phyloP scores from a whole-genome alignment of 64 coral and sea anemone species.

The Dendrophyllia cribrosa region DNA sequence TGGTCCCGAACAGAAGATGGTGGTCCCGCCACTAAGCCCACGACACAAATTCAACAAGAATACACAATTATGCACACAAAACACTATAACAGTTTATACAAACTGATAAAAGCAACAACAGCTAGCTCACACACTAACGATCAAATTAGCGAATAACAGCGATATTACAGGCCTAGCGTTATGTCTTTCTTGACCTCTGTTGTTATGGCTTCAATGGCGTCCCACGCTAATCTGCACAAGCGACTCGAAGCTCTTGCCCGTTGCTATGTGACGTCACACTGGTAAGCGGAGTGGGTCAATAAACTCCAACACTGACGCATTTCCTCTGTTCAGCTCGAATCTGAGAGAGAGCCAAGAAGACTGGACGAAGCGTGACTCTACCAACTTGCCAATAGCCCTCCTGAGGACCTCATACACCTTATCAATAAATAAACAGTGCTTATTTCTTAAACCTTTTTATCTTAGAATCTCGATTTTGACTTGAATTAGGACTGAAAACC shows the following conservation, averaged over 20 bases:
- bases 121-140: neutral
- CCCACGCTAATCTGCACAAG: neutral
- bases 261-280: too few relatives aligned
- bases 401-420: too few relatives aligned
- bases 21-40: neutral
- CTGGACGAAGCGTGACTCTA: too few relatives aligned
- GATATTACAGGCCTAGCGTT: neutral
- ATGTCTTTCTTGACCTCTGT: neutral
- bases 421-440: too few relatives aligned
- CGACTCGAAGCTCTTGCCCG: neutral
- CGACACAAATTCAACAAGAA: neutral
- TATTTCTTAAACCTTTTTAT: too few relatives aligned
- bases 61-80: neutral
- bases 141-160: neutral
- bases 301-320: too few relatives aligned
- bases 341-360: too few relatives aligned
- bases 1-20: conserved; percentile 18
- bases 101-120: neutral
- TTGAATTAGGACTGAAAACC: too few relatives aligned
- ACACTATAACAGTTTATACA: neutral
- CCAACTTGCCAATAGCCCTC: too few relatives aligned
- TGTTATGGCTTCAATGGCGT: neutral
- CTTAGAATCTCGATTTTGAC: too few relatives aligned
- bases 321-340: too few relatives aligned
- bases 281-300: too few relatives aligned